Conservation (phyloP, 2,113 vertebrate species). For the Rhinoderma darwinii region DNA sequence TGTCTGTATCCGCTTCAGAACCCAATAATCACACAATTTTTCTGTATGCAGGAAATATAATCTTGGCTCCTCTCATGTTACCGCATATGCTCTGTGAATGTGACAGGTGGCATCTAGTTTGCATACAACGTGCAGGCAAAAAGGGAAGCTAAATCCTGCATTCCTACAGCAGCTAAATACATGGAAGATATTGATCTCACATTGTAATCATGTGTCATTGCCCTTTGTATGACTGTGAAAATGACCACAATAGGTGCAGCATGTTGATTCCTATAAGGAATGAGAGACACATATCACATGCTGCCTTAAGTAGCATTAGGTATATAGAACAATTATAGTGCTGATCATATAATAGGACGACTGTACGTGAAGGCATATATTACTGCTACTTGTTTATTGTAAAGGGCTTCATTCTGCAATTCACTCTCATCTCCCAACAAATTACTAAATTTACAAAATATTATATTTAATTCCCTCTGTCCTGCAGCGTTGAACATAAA, state of each 20-base stretch:
- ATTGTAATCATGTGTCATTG: background rate
- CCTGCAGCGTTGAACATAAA: background rate
- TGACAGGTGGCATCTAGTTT: conserved; percentile 21
- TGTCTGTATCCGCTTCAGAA: background rate
- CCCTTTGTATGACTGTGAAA: background rate
- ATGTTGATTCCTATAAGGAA: background rate
- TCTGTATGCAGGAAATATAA: background rate
- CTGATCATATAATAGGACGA: too few relatives aligned
- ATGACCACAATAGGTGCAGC: background rate
- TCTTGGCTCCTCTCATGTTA: background rate
- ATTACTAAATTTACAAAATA: background rate
- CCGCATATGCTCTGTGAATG: background rate
- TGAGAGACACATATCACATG: background rate
- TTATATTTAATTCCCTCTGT: background rate
- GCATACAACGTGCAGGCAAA: background rate
- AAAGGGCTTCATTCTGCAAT: background rate
- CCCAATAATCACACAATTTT: background rate
- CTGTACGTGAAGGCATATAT: background rate
- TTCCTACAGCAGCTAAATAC: background rate
- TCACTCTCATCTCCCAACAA: background rate
- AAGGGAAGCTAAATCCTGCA: background rate
- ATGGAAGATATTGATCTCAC: background rate
- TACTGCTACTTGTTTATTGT: background rate
- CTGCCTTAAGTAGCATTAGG: background rate
- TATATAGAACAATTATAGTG: background rate